Evolutionary conservation across 2,888 invertebrate species (phyloP), one percentile per base, ranked within the genome.

Genomic region (Aphodius sticticus): DNA sequence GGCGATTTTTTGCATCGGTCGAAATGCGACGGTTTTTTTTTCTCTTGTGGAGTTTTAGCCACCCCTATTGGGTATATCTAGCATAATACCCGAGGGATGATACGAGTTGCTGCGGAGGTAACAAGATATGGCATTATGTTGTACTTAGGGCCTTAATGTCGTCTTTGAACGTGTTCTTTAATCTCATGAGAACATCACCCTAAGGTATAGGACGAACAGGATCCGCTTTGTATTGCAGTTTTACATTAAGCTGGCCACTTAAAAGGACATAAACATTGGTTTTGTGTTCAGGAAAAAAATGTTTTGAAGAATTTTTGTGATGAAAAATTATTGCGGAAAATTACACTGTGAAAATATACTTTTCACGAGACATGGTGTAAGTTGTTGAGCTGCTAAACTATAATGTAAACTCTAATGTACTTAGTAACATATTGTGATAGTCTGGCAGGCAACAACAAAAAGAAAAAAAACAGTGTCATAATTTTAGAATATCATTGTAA

Each of bases 51-150:
- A 6, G n/a, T 15, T 6, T 7, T 15, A 71, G 14, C 16, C n/a
- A 35, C 35, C 74, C 74, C 36, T 26, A 71, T 26, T 26, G 26
- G 26, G 26, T 53, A 53, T n/a, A 37, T 35, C 35, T 36, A 9
- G n/a, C 16, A 71, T 71, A 36, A 74, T 26, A 9, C 36, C 35
- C n/a, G 35, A 38, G 69, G 76, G 70, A 77, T 74, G 74, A 80
- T 70, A 77, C 78, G 77, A 77, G 75, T 37, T 81, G 37, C 37
- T 69, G 16, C 53, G 72, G 77, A 76, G 76, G 84, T 83, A 84
- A 84, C 82, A 84, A 81, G 84, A 84, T 84, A 83, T 81, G 79
- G 82, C 79, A 83, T 83, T 83, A 83, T 83, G 78, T 81, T 53
- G 77, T 83, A 82, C 83, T 83, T 82, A 84, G 80, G 81, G 82